Evolutionary conservation across 2,888 invertebrate genomes (phyloP), one percentile per base, ranked within the genome.

Genomic region (Athalia circularis): DNA sequence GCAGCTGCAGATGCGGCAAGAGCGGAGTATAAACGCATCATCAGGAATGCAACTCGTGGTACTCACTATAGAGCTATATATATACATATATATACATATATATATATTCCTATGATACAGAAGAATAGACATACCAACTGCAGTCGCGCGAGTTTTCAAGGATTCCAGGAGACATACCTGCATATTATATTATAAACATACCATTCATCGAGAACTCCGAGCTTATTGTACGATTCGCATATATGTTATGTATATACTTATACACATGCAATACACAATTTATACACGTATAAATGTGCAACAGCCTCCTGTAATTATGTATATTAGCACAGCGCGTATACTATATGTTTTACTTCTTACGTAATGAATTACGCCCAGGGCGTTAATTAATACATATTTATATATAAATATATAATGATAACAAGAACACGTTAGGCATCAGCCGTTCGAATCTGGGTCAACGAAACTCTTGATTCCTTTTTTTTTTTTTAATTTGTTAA

Each of bases 321-420:
- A 72, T 72, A 72, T 72, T 59, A 64, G 75, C 75, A 75, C 62
- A 75, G 15, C 9, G 52, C 50, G 13, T 29, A 13, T 9, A 29
- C 7, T 29, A 15, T 52, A 8, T 4, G 59, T 57, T 29, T 13
- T 15, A 15, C n/a, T n/a, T n/a, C 4, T 75, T 75, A 75, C 75
- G 75, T 62, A 62, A 75, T 6, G 72, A n/a, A 5, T 8, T 8
- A 68, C 43, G 62, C 75, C 75, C 4, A 64, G 52, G 52, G 75
- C 62, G 61, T 48, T 75, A 75, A 62, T 75, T 75, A 75, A 64
- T 75, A 75, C 62, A 50, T 50, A 45, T 75, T 50, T 62, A 62
- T 62, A 74, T 74, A 75, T 48, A 62, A 61, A 67, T 8, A 11
- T 11, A 54, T 54, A n/a, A 54, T 11, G n/a, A 54, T 11, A 54